A percentile compares a stretch with the other conserved stretches of the same genome.
phyloP scores from a whole-genome alignment of 2,113 vertebrate genomes.

The Lophius piscatorius region DNA sequence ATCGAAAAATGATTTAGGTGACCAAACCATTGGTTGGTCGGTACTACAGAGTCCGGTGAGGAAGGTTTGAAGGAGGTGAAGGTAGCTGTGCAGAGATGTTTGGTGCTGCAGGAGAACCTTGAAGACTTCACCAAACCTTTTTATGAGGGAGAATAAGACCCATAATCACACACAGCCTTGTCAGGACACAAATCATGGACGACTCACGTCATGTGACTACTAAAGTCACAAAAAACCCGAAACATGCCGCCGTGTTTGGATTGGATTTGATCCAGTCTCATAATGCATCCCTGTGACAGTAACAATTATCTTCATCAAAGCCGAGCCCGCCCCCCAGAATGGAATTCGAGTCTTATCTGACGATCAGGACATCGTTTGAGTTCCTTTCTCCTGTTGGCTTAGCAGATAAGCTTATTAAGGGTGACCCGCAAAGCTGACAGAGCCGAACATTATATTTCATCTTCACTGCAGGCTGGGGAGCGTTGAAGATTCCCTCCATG shows the following conservation, averaged over 20 bases:
- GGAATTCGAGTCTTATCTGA: conserved; percentile 71
- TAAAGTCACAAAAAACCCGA: conserved; percentile 39
- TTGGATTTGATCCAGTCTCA: conserved; percentile 60
- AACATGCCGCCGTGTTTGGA: conserved; percentile 48
- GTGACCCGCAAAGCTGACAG: conserved; percentile 58
- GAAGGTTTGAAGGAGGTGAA: too few relatives aligned
- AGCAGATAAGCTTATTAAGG: conserved; percentile 70
- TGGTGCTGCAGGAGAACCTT: too few relatives aligned
- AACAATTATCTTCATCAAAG: conserved; percentile 52
- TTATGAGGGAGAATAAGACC: background rate
- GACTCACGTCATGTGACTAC: conserved; percentile 20
- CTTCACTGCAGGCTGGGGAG: conserved; percentile 53
- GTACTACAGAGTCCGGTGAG: too few relatives aligned
- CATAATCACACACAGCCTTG: conserved; percentile 9
- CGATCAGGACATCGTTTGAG: conserved; percentile 68
- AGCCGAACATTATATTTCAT: conserved; percentile 62
- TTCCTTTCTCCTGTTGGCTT: conserved; percentile 69
- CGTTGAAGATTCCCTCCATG: conserved; percentile 17
- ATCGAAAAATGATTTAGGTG: too few relatives aligned
- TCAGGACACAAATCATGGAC: conserved; percentile 23
- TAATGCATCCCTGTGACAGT: conserved; percentile 54
- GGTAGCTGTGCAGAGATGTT: too few relatives aligned
- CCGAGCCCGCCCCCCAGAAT: conserved; percentile 33
- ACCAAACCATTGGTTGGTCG: too few relatives aligned
- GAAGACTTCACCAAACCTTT: background rate